Evolutionary conservation across 2,113 vertebrate species (phyloP), one percentile per base, ranked within the genome.

Genomic region (Phalacrocorax brasilianus): DNA sequence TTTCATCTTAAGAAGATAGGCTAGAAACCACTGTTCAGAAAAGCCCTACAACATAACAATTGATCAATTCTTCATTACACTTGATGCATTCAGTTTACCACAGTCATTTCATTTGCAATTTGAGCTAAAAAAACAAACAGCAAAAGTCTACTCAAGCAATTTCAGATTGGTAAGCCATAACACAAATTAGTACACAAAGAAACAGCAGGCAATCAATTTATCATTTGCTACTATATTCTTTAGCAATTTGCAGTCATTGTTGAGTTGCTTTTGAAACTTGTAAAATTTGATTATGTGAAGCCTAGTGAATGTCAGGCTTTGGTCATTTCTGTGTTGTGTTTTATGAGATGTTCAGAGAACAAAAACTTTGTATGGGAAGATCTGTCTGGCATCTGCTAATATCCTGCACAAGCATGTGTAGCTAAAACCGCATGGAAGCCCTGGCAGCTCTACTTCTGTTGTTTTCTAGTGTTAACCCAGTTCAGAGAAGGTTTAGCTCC

Each of bases 31-130:
- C 47, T 35, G 13, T 32, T 96, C 78, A 94, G 74, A 93, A 89
- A 96, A 91, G 12, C 71, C 68, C 47, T 86, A 47, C 78, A 44
- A 71, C 38, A 72, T 45, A 79, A 70, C 91, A 82, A 62, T 35
- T 88, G 94, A 95, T 95, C 93, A 95, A 90, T 93, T 96, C 88
- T 96, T 95, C 90, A 97, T 97, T 87, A 78, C 7, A 38, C 12
- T 76, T 91, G 52, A 94, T 88, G 15, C 70, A 61, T 86, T 87
- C 40, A 85, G 40, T 76, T 96, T 97, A 89, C 66, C 50, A 55
- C 11, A 96, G 61, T 78, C 11, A 91, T 95, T 96, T 97, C 53
- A 40, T 95, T 96, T 95, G 93, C 91, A 88, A 93, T 96, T 91
- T 92, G 80, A 94, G 65, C 91, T 96, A 77, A 94, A 80, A 50